Conservation (phyloP, 1,140 invertebrate genomes). For the Yoshiicerus persimilis region DNA sequence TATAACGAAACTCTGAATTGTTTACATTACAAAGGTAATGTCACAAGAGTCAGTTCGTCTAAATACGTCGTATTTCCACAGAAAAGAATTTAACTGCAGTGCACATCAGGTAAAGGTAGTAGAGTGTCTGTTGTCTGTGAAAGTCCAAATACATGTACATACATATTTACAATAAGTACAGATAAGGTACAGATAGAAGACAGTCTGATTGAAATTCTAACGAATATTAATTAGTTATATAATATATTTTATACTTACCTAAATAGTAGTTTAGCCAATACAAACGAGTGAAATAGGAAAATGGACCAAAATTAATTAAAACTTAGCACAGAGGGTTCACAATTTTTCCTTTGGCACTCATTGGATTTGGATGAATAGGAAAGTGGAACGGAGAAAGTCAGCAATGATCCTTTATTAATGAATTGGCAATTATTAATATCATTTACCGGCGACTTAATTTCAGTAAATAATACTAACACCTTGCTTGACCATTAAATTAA, state of each 20-base stretch:
- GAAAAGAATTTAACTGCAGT: background rate
- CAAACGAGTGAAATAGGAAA: background rate
- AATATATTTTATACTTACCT: background rate
- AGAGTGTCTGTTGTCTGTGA: background rate
- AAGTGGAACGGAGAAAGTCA: background rate
- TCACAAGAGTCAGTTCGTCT: background rate
- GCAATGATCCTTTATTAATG: background rate
- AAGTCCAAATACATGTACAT: background rate
- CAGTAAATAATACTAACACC: too few relatives aligned
- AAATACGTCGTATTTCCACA: background rate
- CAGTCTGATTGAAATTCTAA: background rate
- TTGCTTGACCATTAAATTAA: too few relatives aligned
- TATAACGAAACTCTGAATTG: too few relatives aligned
- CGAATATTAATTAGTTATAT: background rate
- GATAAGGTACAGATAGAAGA: background rate
- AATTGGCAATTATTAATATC: background rate
- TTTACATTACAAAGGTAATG: too few relatives aligned
- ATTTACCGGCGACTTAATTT: background rate
- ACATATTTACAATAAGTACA: background rate
- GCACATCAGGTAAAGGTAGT: background rate
- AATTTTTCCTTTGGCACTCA: background rate
- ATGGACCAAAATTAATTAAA: background rate
- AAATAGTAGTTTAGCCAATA: background rate
- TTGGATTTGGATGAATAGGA: background rate
- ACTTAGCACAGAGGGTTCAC: background rate